These are phyloP conservation scores for Scolopax bukidnonensis DNA, from an alignment of 2,797 vertebrate species.

Conservation along the genomic window DNA sequence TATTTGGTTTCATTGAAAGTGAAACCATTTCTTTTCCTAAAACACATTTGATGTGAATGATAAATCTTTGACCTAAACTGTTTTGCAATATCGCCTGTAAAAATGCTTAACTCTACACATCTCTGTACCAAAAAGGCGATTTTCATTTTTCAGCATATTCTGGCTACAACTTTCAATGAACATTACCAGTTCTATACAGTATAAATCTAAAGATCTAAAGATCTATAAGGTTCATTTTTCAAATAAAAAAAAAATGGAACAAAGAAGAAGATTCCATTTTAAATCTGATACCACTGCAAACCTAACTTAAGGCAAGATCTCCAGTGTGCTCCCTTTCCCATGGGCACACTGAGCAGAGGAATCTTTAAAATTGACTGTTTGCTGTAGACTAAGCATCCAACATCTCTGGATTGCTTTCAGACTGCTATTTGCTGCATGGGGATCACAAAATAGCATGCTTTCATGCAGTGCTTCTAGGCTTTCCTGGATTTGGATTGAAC, in stretches of 20 bases:
- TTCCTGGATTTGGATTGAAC: neutral
- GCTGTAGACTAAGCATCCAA: neutral
- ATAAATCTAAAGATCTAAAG: neutral
- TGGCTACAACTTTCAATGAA: neutral
- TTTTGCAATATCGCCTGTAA: neutral
- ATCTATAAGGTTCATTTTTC: neutral
- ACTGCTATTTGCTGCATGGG: neutral
- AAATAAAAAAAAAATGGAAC: neutral
- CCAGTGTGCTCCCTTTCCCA: neutral
- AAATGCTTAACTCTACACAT: fast-evolving
- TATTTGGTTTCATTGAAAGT: neutral
- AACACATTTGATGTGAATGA: neutral
- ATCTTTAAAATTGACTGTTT: neutral
- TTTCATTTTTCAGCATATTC: neutral
- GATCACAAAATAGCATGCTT: neutral
- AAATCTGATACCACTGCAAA: neutral
- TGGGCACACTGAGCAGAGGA: neutral
- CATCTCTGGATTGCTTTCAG: neutral
- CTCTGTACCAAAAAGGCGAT: neutral
- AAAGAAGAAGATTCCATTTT: neutral
- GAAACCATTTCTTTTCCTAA: neutral
- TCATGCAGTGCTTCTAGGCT: neutral
- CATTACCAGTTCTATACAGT: neutral
- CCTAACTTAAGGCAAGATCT: neutral
- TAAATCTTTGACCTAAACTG: neutral